Conservation (phyloP, 2,113 vertebrate species). For the Casuarius casuarius region DNA sequence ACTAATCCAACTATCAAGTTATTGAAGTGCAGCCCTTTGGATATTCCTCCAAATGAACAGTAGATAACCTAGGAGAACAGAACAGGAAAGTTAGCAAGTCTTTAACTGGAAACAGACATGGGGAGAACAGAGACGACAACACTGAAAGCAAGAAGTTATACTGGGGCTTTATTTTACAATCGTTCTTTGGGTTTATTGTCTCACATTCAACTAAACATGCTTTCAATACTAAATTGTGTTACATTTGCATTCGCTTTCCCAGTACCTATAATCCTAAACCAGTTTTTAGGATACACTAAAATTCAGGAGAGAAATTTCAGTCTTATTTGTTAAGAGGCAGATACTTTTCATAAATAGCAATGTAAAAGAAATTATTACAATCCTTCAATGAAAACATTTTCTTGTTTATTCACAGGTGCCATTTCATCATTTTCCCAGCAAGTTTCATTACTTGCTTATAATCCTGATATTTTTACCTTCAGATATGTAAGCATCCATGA, state of each 20-base stretch:
- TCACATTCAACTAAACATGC: neutral
- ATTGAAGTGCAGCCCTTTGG: constrained; percentile 98
- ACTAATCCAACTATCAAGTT: constrained; percentile 96
- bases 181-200: no score
- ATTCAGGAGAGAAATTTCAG: no score
- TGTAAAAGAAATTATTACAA: accelerated
- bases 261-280: neutral
- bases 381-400: neutral
- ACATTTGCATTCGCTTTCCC: neutral
- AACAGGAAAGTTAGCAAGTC: neutral
- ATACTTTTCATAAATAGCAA: neutral
- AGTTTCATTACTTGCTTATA: no score
- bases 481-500: no score
- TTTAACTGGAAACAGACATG: neutral
- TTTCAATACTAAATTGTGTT: neutral
- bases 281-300: no score
- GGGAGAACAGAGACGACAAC: neutral
- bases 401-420: neutral
- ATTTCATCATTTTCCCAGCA: neutral
- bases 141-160: neutral
- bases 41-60: constrained; percentile 93
- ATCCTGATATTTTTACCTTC: no score
- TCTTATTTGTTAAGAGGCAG: no score
- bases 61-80: constrained; percentile 89
- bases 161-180: accelerated